Evolutionary conservation across 1,140 invertebrate genomes (phyloP).

Genomic region (Amphibalanus amphitrite): DNA sequence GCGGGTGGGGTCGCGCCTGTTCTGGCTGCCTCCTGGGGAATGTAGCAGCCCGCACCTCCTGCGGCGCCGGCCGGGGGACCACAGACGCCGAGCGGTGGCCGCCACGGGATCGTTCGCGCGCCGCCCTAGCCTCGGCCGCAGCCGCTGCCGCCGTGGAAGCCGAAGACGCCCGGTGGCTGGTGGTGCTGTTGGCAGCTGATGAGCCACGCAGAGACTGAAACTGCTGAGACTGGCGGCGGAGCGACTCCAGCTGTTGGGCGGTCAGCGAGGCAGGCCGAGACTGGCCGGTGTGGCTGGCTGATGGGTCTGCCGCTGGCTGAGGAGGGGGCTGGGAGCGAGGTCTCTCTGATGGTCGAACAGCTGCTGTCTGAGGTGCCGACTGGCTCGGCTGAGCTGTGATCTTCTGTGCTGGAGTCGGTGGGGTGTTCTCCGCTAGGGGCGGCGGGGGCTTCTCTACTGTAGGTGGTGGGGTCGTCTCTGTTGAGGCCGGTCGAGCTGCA

Average conservation of each 20-base stretch:
- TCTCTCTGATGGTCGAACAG: neutral
- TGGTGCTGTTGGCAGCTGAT: neutral
- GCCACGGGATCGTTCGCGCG: neutral
- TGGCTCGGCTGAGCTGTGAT: too few relatives aligned
- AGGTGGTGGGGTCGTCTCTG: neutral
- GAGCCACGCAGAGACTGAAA: neutral
- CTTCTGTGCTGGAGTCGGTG: too few relatives aligned
- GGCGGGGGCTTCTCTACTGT: too few relatives aligned
- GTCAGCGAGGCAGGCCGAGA: neutral
- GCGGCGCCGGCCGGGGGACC: too few relatives aligned
- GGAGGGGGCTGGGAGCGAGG: neutral
- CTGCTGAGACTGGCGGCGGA: neutral
- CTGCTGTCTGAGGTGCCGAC: too few relatives aligned
- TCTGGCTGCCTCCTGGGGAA: neutral
- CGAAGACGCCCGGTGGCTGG: neutral
- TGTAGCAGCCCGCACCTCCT: too few relatives aligned
- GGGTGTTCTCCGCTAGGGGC: too few relatives aligned
- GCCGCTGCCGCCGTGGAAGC: neutral
- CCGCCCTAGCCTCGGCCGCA: neutral
- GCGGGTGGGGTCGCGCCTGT: too few relatives aligned
- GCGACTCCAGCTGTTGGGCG: neutral
- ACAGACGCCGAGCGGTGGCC: too few relatives aligned
- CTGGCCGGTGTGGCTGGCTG: too few relatives aligned
- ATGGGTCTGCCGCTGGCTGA: too few relatives aligned
- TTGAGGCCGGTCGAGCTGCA: too few relatives aligned